A percentile compares a stretch with the other conserved stretches of the same genome.
phyloP scores from a whole-genome alignment of 2,888 invertebrate genomes.

The Eupithecia inturbata region DNA sequence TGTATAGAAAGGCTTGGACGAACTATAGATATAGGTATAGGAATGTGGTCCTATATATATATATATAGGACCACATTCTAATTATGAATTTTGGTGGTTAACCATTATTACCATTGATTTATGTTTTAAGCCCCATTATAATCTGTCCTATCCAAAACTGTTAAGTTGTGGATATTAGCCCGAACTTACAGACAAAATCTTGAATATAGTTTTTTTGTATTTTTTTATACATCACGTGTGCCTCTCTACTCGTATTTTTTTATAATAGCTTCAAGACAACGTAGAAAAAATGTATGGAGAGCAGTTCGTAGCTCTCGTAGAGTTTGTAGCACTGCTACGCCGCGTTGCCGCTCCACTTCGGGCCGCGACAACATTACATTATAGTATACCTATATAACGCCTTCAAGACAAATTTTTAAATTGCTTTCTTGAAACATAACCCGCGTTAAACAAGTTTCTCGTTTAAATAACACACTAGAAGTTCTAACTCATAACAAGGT shows the following conservation, averaged over 20 bases:
- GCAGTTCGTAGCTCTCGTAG: slow-evolving; percentile 56
- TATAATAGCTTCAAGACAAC: neutral
- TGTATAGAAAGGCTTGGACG: too few species aligned
- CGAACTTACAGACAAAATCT: neutral
- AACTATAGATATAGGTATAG: too few species aligned
- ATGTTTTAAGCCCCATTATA: neutral
- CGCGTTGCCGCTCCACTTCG: slow-evolving; percentile 56
- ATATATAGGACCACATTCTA: neutral
- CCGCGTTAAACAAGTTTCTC: neutral
- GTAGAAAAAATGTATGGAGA: neutral
- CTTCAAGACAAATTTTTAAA: slow-evolving; percentile 79
- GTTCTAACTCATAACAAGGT: neutral
- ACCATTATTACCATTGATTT: neutral
- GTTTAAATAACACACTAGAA: neutral
- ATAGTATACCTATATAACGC: slow-evolving; percentile 60
- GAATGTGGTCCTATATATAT: too few species aligned
- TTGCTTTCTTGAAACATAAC: slow-evolving; percentile 66
- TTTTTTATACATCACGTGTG: neutral
- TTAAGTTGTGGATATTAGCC: neutral
- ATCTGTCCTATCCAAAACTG: too few species aligned
- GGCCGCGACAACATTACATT: slow-evolving; percentile 60
- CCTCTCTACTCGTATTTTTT: neutral
- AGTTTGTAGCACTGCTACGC: slow-evolving; percentile 53
- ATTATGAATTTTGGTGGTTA: neutral
- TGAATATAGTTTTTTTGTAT: neutral